Evolutionary conservation across 2,888 invertebrate genomes (phyloP), one percentile per base, ranked within the genome.

Genomic region (Osedax fenrisi): DNA sequence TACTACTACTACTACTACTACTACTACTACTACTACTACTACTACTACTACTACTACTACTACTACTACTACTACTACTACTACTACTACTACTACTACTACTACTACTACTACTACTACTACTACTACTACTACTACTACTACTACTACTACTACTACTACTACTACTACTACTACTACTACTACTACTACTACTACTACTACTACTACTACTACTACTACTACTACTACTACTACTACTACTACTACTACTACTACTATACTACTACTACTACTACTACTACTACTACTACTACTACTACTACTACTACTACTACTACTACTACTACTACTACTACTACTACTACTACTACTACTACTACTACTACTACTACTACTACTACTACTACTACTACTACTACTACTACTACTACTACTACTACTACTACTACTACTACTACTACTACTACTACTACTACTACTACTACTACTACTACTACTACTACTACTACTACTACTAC

Each of bases 81-180:
- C 61, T 61, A 2, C 61, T 61, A 61, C 61, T 61, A 61, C 61
- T 61, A 61, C 61, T 3, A 61, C 61, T 61, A 61, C 61, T 61
- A 61, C 61, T 61, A 61, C 2, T 61, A 61, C 61, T 61, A 61
- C 61, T 61, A 61, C 61, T 61, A 61, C 61, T 61, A 61, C 61
- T 61, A 61, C 61, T 61, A 61, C 61, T 61, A 61, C 61, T 61
- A 61, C 61, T 61, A 61, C 61, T 61, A 61, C 61, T 61, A 61
- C 61, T 61, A 61, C 61, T 61, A 61, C 61, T 61, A 61, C 61
- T 61, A 2, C 61, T 61, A 61, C 61, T 61, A 61, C 61, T 61
- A 2, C 61, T 61, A 61, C 61, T 61, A 61, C 61, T 61, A 61
- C 61, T 61, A 61, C 61, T 61, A 61, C 61, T 61, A 61, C 61